Evolutionary conservation across 2,888 invertebrate species (phyloP).

Genomic region (Lysandra bellargus): DNA sequence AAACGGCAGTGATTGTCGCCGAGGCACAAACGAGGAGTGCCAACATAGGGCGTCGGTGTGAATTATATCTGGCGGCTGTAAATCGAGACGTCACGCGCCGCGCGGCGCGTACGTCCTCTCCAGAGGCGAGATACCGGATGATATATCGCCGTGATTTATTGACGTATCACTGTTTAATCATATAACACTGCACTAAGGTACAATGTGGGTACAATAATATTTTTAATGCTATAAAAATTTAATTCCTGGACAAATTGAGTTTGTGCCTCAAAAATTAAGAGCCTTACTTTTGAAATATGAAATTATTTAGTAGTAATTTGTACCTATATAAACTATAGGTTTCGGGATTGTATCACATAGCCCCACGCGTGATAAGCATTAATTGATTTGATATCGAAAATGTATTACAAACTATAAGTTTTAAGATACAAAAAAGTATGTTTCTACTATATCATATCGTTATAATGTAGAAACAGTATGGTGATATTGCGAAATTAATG

Average conservation of each 20-base stretch:
- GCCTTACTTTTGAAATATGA: too few species aligned
- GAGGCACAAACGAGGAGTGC: conserved; percentile 51
- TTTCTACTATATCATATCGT: neutral
- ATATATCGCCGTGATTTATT: conserved; percentile 56
- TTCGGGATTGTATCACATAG: neutral
- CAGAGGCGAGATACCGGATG: conserved; percentile 65
- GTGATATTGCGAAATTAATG: conserved; percentile 21
- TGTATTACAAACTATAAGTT: neutral
- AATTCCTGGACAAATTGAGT: neutral
- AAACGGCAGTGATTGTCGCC: conserved; percentile 47
- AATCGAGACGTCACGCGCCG: conserved; percentile 59
- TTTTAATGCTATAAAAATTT: neutral
- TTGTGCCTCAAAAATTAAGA: neutral
- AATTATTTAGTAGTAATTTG: too few species aligned
- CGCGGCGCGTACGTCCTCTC: conserved; percentile 52
- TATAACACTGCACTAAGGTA: conserved; percentile 3
- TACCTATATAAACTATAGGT: too few species aligned
- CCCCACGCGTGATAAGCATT: neutral
- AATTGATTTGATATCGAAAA: neutral
- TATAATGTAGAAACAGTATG: neutral
- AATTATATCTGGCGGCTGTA: conserved; percentile 65
- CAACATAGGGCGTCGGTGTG: conserved; percentile 58
- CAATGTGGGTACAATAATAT: neutral
- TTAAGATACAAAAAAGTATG: neutral
- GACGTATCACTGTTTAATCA: conserved; percentile 36